Conservation (phyloP, 2,113 vertebrate genomes). For the Dryoscopus gambensis region DNA sequence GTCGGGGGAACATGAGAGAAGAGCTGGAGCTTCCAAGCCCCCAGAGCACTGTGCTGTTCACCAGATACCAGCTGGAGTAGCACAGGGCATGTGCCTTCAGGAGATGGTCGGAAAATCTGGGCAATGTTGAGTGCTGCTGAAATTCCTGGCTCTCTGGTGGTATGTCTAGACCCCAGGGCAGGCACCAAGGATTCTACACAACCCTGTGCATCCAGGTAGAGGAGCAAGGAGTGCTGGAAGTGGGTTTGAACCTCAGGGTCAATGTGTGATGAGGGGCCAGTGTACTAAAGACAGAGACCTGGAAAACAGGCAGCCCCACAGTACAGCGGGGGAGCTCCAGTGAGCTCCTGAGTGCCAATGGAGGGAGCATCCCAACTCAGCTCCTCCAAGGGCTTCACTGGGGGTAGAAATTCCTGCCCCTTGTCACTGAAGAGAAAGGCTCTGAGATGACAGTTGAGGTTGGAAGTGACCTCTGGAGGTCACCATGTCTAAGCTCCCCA, state of each 20-base stretch:
- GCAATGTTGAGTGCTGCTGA: rapidly evolving
- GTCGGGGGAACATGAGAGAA: rapidly evolving
- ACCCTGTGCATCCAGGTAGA: not conserved
- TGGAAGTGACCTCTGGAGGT: not conserved
- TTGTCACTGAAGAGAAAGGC: not conserved
- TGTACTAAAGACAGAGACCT: not conserved
- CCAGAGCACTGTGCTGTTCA: rapidly evolving
- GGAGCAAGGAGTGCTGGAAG: not conserved
- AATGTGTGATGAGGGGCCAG: too few relatives aligned
- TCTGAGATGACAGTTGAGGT: not conserved
- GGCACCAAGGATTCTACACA: not conserved
- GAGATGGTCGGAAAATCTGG: not conserved
- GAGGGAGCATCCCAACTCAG: not conserved
- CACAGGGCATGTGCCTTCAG: rapidly evolving
- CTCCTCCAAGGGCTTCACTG: not conserved
- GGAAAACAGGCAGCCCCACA: not conserved
- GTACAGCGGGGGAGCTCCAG: not conserved
- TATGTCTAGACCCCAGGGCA: too few relatives aligned
- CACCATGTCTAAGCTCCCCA: not conserved
- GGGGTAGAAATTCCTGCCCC: not conserved
- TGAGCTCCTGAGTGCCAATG: not conserved
- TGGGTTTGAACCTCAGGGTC: not conserved
- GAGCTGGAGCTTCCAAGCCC: not conserved
- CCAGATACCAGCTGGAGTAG: not conserved
- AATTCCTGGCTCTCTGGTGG: not conserved